A percentile compares a stretch with the other conserved stretches of the same genome.
Evolutionary conservation across 2,797 vertebrate genomes (phyloP).

Genomic region (Chelmon rostratus): DNA sequence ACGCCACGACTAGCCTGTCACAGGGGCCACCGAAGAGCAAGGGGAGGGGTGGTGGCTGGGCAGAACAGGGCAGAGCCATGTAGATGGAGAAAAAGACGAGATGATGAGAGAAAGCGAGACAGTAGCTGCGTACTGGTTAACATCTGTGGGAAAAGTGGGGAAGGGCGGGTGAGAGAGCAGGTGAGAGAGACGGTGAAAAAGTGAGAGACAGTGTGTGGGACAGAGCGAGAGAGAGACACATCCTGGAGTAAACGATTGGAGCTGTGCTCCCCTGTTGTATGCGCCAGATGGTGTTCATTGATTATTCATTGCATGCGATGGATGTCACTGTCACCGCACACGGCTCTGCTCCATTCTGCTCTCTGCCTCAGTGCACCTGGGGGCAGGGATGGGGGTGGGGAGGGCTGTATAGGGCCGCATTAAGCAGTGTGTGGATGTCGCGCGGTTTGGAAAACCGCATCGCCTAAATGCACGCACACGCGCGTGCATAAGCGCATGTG

Average conservation of each 20-base stretch:
- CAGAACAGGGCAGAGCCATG: constrained; percentile 18
- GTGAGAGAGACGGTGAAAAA: constrained; percentile 48
- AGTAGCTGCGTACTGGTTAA: constrained; percentile 15
- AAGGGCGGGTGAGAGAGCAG: constrained; percentile 33
- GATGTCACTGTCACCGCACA: constrained; percentile 85
- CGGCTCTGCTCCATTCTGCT: constrained; percentile 77
- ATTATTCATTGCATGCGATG: constrained; percentile 89
- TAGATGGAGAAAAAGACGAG: constrained; percentile 16
- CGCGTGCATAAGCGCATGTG: not conserved
- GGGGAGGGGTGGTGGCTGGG: constrained; percentile 3
- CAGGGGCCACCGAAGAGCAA: constrained; percentile 42
- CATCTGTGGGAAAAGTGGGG: constrained; percentile 61
- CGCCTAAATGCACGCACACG: constrained; percentile 19
- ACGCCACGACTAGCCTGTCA: constrained; percentile 59
- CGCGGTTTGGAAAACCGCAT: constrained; percentile 28
- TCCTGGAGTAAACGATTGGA: constrained; percentile 74
- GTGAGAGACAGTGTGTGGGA: constrained; percentile 50
- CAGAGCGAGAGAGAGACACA: constrained; percentile 49
- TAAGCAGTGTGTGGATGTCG: constrained; percentile 38
- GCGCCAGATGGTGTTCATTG: constrained; percentile 89
- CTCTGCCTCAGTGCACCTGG: constrained; percentile 77
- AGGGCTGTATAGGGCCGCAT: constrained; percentile 36
- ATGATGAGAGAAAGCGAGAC: constrained; percentile 19
- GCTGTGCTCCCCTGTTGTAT: constrained; percentile 81
- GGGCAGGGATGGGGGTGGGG: constrained; percentile 56